phyloP scores from a whole-genome alignment of 1,140 invertebrate species.

The Drosophila rufa region DNA sequence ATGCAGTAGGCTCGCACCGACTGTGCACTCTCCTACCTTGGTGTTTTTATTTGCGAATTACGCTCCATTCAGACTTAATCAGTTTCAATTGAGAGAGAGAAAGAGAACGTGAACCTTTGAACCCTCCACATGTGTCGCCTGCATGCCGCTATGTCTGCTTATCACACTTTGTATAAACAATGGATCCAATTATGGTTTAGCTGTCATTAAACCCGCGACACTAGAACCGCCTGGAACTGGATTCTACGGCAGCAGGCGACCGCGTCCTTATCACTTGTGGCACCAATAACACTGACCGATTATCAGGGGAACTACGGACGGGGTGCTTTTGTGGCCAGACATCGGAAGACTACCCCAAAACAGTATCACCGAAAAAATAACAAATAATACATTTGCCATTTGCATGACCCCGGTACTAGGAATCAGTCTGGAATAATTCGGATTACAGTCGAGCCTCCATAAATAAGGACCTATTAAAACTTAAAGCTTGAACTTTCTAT shows the following conservation, averaged over 20 bases:
- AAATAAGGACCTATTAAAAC: too few relatives aligned
- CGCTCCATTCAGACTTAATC: slow-evolving; percentile 16
- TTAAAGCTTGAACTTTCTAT: too few relatives aligned
- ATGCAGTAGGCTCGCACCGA: slow-evolving; percentile 6
- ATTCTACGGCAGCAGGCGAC: slow-evolving; percentile 39
- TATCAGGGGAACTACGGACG: slow-evolving; percentile 18
- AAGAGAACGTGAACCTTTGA: slow-evolving; percentile 52
- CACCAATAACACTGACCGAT: slow-evolving; percentile 58
- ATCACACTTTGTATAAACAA: slow-evolving; percentile 45
- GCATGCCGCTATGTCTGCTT: slow-evolving; percentile 40
- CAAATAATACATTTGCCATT: slow-evolving; percentile 26
- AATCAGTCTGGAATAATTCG: slow-evolving; percentile 14
- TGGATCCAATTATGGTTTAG: slow-evolving; percentile 42
- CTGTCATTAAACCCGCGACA: slow-evolving; percentile 55
- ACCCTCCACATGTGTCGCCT: slow-evolving; percentile 29
- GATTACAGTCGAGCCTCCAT: not conserved
- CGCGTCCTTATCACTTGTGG: slow-evolving; percentile 54
- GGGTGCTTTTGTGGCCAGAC: slow-evolving; percentile 21
- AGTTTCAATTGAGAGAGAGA: slow-evolving; percentile 25
- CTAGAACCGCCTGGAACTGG: slow-evolving; percentile 59
- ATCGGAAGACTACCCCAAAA: slow-evolving; percentile 55
- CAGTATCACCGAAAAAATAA: slow-evolving; percentile 32
- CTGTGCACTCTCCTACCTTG: slow-evolving; percentile 8
- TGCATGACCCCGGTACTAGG: slow-evolving; percentile 4
- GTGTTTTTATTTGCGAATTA: slow-evolving; percentile 30